Conservation (phyloP, 2,113 vertebrate species). For the Corydoras maculifer region DNA sequence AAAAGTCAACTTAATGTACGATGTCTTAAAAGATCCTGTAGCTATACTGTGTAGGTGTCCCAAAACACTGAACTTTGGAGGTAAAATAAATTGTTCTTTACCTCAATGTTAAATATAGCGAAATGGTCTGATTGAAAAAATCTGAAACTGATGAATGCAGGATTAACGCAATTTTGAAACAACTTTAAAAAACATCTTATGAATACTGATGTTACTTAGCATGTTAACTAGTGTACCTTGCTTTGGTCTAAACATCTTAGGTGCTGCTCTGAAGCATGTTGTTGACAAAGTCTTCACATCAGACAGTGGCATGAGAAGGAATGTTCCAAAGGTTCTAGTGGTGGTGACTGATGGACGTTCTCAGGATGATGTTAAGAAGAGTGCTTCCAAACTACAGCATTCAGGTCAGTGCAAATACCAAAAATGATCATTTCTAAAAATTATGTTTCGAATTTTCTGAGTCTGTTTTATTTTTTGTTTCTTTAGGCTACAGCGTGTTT, state of each 20-base stretch:
- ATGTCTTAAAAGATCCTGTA: no score
- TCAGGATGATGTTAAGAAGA: slow-evolving; percentile 95
- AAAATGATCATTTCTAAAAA: not conserved
- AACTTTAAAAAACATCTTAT: no score
- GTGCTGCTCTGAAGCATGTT: slow-evolving; percentile 84
- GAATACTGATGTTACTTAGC: no score
- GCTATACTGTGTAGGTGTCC: no score
- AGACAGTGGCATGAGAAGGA: slow-evolving; percentile 89
- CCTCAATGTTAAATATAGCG: no score
- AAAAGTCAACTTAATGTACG: no score
- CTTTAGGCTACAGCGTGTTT: slow-evolving; percentile 90
- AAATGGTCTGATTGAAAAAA: no score
- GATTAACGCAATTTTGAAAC: no score
- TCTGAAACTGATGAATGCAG: no score
- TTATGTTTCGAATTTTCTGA: not conserved
- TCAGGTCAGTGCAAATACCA: slow-evolving; percentile 67
- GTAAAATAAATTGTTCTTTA: no score
- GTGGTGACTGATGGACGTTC: slow-evolving; percentile 95
- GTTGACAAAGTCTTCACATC: slow-evolving; percentile 87
- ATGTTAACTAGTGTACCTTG: not conserved
- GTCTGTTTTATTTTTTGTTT: slow-evolving; percentile 1
- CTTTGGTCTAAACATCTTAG: slow-evolving; percentile 54
- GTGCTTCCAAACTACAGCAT: slow-evolving; percentile 81
- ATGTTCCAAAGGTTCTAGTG: slow-evolving; percentile 92
- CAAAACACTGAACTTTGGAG: no score